Base-by-base conservation (phyloP, 1,140 invertebrate genomes). In the Lucilia cuprina region DNA sequence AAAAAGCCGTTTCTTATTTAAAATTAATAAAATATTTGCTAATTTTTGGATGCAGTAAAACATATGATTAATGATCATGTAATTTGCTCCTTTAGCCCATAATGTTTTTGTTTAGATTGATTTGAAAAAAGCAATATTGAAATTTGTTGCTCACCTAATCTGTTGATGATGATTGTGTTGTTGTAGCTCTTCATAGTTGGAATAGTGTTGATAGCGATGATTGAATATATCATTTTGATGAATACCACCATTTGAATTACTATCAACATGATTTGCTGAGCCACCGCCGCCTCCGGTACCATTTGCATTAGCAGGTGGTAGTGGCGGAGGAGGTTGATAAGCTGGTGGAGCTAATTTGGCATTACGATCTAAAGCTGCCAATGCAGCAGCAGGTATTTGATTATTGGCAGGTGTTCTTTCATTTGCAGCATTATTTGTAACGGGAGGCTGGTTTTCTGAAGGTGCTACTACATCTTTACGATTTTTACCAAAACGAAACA, bases 401-500 rank as follows among this genome's bases (percentile, higher is more conserved):
- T 25, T 85, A 86, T 85, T 87, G 83, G 87, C 83, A 85, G 86
- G 74, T 5, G 74, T 77, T 13, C 83, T 74, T 19, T 84, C 78
- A 35, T 86, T 74, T 84, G 80, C 10, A 85, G 86, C 82, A 83
- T 83, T 83, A 87, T 86, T 75, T 84, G 91, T 89, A 35, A 89
- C 88, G 65, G 47, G 85, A 87, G 86, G 86, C 88, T 70, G 92
- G 87, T 41, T 88, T 92, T 85, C 93, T 89, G 91, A 92, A 84
- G 86, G 93, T 88, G 88, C 87, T 12, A 91, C 90, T 49, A 92
- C 92, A 78, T 94, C 93, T 90, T 96, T 96, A 84, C 95, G 92
- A 86, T 96, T 95, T 89, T 96, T 96, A 19, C 95, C 96, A 92
- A 96, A 96, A 88, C 96, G 94, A 85, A 96, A 95, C 94, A 96